These are phyloP conservation scores for Caerostris extrusa DNA, from an alignment of 1,140 invertebrate genomes.

Conservation along the genomic window DNA sequence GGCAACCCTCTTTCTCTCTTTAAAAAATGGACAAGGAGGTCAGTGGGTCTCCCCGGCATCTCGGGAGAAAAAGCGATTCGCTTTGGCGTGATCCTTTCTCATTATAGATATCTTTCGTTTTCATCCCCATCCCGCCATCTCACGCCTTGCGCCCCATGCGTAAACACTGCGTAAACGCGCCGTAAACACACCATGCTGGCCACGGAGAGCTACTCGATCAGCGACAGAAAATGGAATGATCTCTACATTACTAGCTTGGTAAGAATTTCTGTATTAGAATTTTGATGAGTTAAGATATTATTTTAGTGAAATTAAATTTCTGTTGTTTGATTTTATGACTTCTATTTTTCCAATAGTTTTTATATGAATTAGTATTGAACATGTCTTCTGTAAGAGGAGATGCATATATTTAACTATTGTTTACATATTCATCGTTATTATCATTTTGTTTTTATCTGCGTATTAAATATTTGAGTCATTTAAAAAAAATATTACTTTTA, in stretches of 20 bases:
- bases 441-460: too few relatives aligned
- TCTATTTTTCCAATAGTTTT: too few relatives aligned
- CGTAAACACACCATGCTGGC: slow-evolving; percentile 43
- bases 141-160: not conserved
- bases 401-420: too few relatives aligned
- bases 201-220: slow-evolving; percentile 37
- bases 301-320: too few relatives aligned
- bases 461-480: too few relatives aligned
- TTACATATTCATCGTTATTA: too few relatives aligned
- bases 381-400: too few relatives aligned
- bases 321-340: too few relatives aligned
- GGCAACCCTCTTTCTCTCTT: not conserved
- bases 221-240: slow-evolving; percentile 49
- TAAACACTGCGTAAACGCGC: not conserved
- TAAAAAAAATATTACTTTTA: too few relatives aligned
- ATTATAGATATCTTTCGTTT: slow-evolving; percentile 7
- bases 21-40: slow-evolving; percentile 59
- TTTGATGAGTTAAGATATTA: not conserved
- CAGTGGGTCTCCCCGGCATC: slow-evolving; percentile 45
- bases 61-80: not conserved
- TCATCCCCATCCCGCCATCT: not conserved
- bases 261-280: not conserved
- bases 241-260: slow-evolving; percentile 52
- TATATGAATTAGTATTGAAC: too few relatives aligned
- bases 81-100: not conserved